Base-by-base conservation (phyloP, 1,140 invertebrate species). In the Anadara kagoshimensis region DNA sequence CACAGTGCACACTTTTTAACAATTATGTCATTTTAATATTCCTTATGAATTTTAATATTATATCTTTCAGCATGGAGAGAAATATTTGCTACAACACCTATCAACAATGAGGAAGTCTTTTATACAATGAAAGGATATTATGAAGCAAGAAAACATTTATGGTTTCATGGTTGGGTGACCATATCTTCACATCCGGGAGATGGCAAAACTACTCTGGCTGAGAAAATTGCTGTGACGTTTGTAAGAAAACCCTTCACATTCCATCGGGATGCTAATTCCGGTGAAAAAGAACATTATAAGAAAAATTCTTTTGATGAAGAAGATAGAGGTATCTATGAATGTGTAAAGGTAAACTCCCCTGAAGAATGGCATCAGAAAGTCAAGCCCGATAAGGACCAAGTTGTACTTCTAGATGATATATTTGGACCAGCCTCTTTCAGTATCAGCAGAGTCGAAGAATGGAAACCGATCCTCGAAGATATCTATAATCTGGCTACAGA, bases 401-500 rank as follows among this genome's bases (percentile, higher is more conserved):
- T 69, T 18, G 45, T 75, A 14, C 29, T 75, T n/a, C 26, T 75
- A 3, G 73, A 75, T 70, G 68, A 75, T 45, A 75, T 75, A 47
- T 75, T 75, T 66, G 73, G 73, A 44, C 51, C 56, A 54, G 62
- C 73, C 18, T 53, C 47, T 11, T 57, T 58, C 8, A 66, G 62
- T 26, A 44, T 66, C 41, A 45, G 47, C 49, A 75, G 43, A 29
- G 47, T 70, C 16, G 68, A 70, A 67, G 26, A 43, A 47, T 75
- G 73, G 73, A 75, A 61, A 44, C 62, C 62, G 10, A 51, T 65
- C 41, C 41, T 75, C n/a, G 47, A 70, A 26, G 36, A 59, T n/a
- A 67, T 75, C 44, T 36, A 47, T 2, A 24, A 70, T 22, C 43
- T 41, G 20, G 57, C 63, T 41, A 53, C 70, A 18, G 51, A 53